These are phyloP conservation scores for Coracias cyanogaster DNA, from an alignment of 2,797 vertebrate genomes.

Conservation along the genomic window DNA sequence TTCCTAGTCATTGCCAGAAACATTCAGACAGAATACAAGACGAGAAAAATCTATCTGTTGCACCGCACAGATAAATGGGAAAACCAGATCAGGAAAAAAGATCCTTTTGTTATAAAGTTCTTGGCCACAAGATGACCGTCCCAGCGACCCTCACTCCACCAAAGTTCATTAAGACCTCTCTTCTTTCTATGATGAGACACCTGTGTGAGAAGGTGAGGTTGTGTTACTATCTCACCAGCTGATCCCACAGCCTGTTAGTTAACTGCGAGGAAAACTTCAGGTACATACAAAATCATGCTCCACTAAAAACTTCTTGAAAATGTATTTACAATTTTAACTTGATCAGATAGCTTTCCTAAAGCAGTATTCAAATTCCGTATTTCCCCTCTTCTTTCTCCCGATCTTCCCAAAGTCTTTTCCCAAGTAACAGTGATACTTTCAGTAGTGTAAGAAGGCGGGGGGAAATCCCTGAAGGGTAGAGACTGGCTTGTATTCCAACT, in stretches of 20 bases:
- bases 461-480: background rate
- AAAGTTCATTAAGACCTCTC: background rate
- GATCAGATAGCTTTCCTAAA: background rate
- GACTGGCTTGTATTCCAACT: background rate
- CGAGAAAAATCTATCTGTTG: background rate
- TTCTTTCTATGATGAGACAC: background rate
- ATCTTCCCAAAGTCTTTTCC: background rate
- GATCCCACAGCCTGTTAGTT: background rate
- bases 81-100: background rate
- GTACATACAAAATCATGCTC: background rate
- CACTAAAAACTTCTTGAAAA: background rate
- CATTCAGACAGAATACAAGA: background rate
- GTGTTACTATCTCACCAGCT: background rate
- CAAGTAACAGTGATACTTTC: fast-evolving
- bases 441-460: background rate
- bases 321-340: background rate
- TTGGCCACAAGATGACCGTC: background rate
- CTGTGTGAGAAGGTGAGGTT: background rate
- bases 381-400: background rate
- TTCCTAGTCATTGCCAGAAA: background rate
- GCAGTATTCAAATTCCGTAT: fast-evolving
- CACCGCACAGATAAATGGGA: background rate
- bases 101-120: background rate
- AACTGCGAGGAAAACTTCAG: background rate
- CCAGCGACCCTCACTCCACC: background rate